phyloP scores from a whole-genome alignment of 2,888 invertebrate genomes.

The Xestia sexstrigata region DNA sequence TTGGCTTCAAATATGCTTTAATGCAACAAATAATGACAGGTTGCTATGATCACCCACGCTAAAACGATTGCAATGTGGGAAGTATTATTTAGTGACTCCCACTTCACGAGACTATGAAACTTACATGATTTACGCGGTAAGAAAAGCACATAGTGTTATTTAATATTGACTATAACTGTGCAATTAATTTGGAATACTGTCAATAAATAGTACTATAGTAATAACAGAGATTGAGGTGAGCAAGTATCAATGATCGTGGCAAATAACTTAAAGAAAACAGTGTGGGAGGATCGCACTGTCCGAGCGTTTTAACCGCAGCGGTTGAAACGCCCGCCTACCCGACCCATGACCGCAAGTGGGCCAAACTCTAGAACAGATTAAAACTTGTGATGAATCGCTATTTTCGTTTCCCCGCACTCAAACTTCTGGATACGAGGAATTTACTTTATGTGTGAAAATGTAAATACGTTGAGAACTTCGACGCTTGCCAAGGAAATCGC shows the following conservation, averaged over 20 bases:
- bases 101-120: constrained; percentile 61
- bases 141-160: constrained; percentile 59
- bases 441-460: constrained; percentile 89
- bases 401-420: constrained; percentile 84
- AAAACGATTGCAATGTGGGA: constrained; percentile 57
- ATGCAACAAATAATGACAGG: constrained; percentile 61
- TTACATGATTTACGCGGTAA: constrained; percentile 59
- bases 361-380: constrained; percentile 88
- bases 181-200: constrained; percentile 56
- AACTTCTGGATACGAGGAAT: constrained; percentile 85
- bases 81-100: constrained; percentile 63
- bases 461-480: constrained; percentile 87
- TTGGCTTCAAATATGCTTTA: constrained; percentile 36
- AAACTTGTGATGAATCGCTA: constrained; percentile 89
- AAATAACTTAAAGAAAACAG: constrained; percentile 31
- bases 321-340: constrained; percentile 50
- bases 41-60: constrained; percentile 58
- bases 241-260: constrained; percentile 24
- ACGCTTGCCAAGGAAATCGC: constrained; percentile 85
- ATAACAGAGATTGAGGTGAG: constrained; percentile 42
- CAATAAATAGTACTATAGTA: constrained; percentile 47
- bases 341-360: constrained; percentile 79
- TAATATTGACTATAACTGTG: constrained; percentile 54
- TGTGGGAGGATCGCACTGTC: not conserved
- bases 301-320: constrained; percentile 36